Evolutionary conservation across 2,888 invertebrate genomes (phyloP).

Genomic region (Mystacides longicornis): DNA sequence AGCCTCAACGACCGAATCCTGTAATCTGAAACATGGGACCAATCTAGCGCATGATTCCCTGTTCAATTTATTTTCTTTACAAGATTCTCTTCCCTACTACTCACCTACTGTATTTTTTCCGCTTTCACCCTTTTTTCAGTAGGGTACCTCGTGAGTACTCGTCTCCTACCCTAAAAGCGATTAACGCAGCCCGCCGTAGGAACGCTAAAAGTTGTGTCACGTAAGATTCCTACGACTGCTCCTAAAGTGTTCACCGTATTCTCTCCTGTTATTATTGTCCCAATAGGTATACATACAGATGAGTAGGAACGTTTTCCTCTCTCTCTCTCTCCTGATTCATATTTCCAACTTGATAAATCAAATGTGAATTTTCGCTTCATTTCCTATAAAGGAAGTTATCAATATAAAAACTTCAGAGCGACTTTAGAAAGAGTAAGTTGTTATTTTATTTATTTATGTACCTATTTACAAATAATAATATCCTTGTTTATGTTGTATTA

Average conservation of each 20-base stretch:
- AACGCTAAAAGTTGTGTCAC: conserved; percentile 17
- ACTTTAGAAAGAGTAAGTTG: not conserved
- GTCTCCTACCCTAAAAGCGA: conserved; percentile 15
- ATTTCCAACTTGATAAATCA: conserved; percentile 4
- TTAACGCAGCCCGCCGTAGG: conserved; percentile 18
- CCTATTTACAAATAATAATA: not conserved
- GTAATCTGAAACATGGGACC: conserved; percentile 22
- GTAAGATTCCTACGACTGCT: conserved; percentile 19
- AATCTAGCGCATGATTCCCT: conserved; percentile 25
- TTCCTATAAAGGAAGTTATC: not conserved
- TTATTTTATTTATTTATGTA: not conserved
- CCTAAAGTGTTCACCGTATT: no score
- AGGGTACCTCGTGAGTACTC: not conserved
- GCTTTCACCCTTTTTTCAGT: not conserved
- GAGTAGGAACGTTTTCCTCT: no score
- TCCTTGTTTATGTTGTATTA: not conserved
- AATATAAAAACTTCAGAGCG: not conserved
- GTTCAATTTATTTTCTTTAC: conserved; percentile 23
- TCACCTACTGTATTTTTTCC: conserved; percentile 2
- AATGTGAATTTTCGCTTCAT: conserved; percentile 2
- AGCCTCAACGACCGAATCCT: conserved; percentile 22
- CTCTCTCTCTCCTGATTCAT: no score
- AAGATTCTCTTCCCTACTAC: conserved; percentile 13
- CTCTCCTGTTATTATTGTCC: no score
- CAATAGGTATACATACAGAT: no score